phyloP scores from a whole-genome alignment of 2,113 vertebrate genomes.

The Neotoma lepida region DNA sequence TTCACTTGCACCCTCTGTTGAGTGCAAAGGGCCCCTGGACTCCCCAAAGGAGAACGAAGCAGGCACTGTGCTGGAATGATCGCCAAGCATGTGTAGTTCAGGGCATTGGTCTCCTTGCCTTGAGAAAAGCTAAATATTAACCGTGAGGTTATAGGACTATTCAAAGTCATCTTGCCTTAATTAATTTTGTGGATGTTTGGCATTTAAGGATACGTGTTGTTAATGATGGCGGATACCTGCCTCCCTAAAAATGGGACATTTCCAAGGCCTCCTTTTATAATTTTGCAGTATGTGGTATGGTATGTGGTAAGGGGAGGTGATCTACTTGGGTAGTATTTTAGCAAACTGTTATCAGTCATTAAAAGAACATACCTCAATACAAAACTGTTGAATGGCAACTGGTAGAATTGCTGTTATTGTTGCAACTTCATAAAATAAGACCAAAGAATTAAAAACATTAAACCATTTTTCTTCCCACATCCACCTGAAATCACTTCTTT shows the following conservation, averaged over 20 bases:
- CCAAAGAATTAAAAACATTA: slow-evolving; percentile 32
- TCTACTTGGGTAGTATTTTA: background rate
- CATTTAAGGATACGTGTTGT: slow-evolving; percentile 49
- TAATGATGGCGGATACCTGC: background rate
- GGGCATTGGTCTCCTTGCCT: slow-evolving; percentile 63
- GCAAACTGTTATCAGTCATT: background rate
- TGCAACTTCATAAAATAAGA: background rate
- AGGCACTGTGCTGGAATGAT: slow-evolving; percentile 56
- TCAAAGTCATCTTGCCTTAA: slow-evolving; percentile 51
- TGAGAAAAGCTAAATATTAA: slow-evolving; percentile 75
- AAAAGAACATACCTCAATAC: background rate
- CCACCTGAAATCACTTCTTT: background rate
- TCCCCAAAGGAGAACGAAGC: slow-evolving; percentile 66
- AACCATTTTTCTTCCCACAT: background rate
- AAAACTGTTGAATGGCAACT: background rate
- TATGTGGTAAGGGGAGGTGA: background rate
- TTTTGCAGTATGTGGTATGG: slow-evolving; percentile 3
- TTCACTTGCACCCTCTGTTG: slow-evolving; percentile 69
- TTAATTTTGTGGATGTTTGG: slow-evolving; percentile 60
- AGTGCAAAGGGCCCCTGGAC: slow-evolving; percentile 67
- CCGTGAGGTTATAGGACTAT: slow-evolving; percentile 60
- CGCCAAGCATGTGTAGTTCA: slow-evolving; percentile 52
- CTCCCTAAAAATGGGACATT: slow-evolving; percentile 6
- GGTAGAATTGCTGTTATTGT: background rate
- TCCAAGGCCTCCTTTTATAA: background rate